Conservation (phyloP, 2,797 vertebrate genomes). For the Caiman crocodilus region DNA sequence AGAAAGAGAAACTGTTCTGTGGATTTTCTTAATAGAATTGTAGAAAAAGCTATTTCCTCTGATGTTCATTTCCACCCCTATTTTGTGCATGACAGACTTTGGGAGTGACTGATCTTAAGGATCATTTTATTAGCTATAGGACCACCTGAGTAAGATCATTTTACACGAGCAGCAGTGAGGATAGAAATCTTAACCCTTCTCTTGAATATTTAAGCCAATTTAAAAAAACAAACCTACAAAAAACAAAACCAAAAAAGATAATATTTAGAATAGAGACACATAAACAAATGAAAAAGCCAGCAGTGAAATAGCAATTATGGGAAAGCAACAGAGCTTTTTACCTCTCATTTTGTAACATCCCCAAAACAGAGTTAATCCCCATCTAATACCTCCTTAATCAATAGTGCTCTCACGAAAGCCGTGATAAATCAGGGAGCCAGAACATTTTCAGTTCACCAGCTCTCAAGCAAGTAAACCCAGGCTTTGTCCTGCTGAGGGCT, state of each 20-base stretch:
- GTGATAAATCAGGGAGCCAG: slow-evolving; percentile 55
- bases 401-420: slow-evolving; percentile 29
- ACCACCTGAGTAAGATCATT: slow-evolving; percentile 15
- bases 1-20: background rate
- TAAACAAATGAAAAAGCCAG: slow-evolving; percentile 48
- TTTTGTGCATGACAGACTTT: rapidly evolving
- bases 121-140: rapidly evolving
- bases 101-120: background rate
- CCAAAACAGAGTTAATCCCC: slow-evolving; percentile 62
- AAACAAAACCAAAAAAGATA: no score
- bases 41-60: background rate
- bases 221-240: slow-evolving; percentile 13
- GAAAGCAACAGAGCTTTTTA: slow-evolving; percentile 67
- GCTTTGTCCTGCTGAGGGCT: background rate
- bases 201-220: slow-evolving; percentile 36
- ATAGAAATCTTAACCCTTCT: background rate
- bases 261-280: slow-evolving; percentile 38
- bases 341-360: slow-evolving; percentile 57
- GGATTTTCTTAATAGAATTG: background rate
- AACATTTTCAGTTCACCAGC: slow-evolving; percentile 67
- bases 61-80: background rate
- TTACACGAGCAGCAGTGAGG: background rate
- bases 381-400: no score
- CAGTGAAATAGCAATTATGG: slow-evolving; percentile 39
- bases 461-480: slow-evolving; percentile 60